These are phyloP conservation scores for Hylyphantes graminicola DNA, from an alignment of 1,140 invertebrate species.

Conservation along the genomic window DNA sequence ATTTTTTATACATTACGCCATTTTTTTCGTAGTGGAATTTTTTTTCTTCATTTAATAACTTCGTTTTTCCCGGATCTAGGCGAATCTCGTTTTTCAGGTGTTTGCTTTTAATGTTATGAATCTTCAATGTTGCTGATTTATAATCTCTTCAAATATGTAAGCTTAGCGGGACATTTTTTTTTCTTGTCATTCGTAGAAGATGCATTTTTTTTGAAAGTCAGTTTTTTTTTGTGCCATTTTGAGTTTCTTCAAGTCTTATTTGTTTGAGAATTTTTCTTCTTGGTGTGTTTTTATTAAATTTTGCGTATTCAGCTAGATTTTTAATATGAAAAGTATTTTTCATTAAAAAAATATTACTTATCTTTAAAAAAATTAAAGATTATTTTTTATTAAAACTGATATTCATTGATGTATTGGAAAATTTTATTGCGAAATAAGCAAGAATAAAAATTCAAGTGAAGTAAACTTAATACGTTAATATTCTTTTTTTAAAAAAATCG, in stretches of 20 bases:
- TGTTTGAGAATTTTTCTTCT: background rate
- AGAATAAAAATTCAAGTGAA: no score
- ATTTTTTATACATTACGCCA: background rate
- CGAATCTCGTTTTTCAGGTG: constrained; percentile 23
- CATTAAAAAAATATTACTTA: no score
- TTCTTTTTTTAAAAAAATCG: no score
- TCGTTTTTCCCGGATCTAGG: background rate
- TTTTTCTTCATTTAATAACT: constrained; percentile 29
- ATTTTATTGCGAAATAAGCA: no score
- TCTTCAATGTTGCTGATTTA: background rate
- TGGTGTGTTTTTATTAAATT: no score
- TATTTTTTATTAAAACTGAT: no score
- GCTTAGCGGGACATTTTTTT: background rate
- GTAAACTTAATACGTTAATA: no score
- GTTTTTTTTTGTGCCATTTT: background rate
- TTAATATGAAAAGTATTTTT: no score
- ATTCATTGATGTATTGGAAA: no score
- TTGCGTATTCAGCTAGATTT: no score
- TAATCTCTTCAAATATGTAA: constrained; percentile 16
- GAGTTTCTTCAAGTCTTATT: background rate
- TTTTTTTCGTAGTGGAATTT: background rate
- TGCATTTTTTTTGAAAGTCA: background rate
- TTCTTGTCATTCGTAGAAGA: background rate
- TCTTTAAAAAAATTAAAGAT: no score
- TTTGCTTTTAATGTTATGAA: constrained; percentile 21